A percentile compares a stretch with the other conserved stretches of the same genome.
phyloP scores from a whole-genome alignment of 2,113 vertebrate species.

The Cervus canadensis region DNA sequence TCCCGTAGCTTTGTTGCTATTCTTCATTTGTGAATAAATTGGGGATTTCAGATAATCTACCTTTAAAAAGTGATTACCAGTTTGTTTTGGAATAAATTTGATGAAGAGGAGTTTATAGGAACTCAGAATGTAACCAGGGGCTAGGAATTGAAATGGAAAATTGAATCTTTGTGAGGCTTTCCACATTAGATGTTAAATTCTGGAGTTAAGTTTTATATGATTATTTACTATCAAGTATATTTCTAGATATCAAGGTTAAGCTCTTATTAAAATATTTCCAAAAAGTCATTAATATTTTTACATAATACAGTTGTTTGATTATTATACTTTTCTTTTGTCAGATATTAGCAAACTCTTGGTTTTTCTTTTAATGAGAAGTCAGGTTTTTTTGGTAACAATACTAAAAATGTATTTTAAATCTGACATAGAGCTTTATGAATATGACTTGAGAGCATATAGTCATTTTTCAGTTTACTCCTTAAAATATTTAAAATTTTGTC shows the following conservation, averaged over 20 bases:
- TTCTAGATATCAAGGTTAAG: background rate
- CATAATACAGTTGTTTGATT: background rate
- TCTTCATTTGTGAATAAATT: background rate
- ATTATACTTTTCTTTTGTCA: background rate
- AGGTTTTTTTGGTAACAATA: background rate
- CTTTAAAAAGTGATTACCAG: background rate
- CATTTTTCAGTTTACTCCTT: background rate
- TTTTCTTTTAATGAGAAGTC: background rate
- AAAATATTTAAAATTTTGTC: constrained; percentile 14
- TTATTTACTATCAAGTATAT: background rate
- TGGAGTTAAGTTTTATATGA: background rate
- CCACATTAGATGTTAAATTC: background rate
- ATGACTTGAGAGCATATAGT: background rate
- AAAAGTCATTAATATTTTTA: background rate
- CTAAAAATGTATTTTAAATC: background rate
- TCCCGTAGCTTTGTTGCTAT: background rate
- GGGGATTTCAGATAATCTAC: background rate
- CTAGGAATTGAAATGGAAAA: background rate
- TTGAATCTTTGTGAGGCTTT: background rate
- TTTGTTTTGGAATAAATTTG: background rate
- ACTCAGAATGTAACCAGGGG: background rate
- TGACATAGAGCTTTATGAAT: constrained; percentile 3
- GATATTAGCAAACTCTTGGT: background rate
- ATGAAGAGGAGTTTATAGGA: background rate
- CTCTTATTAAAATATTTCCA: background rate